Conservation (phyloP, 23 tunicate genomes). For the Trididemnum clinides region DNA sequence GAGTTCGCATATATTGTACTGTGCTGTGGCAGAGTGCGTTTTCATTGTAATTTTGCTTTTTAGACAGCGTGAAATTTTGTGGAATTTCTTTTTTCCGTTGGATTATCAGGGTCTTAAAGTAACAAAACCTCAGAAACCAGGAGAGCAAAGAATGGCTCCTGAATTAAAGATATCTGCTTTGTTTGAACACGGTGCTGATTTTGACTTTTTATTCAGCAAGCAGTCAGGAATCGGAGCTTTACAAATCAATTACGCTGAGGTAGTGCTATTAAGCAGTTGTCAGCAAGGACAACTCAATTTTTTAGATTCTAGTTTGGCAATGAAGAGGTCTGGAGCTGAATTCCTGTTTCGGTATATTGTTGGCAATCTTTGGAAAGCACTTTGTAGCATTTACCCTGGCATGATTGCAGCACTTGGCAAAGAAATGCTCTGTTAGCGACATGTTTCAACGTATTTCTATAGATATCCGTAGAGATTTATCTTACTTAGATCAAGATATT, state of each 20-base stretch:
- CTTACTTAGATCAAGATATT: too few species aligned
- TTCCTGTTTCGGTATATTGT: too few species aligned
- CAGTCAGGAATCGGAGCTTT: conserved; percentile 42
- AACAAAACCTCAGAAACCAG: conserved; percentile 30
- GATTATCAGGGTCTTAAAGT: conserved; percentile 50
- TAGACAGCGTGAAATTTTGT: conserved; percentile 80
- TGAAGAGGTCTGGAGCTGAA: too few species aligned
- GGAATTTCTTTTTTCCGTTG: conserved; percentile 84
- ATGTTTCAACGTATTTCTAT: too few species aligned
- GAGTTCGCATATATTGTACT: too few species aligned
- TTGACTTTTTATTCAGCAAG: conserved; percentile 64
- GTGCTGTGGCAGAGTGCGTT: too few species aligned
- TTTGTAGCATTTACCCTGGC: too few species aligned
- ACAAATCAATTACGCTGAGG: conserved; percentile 66
- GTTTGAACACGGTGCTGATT: conserved; percentile 59
- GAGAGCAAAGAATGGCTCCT: conserved; percentile 44
- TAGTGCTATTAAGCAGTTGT: neutral
- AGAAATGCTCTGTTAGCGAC: too few species aligned
- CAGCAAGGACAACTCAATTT: neutral
- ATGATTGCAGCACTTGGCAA: too few species aligned
- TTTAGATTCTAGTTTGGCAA: too few species aligned
- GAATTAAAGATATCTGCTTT: conserved; percentile 38
- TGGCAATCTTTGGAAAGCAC: too few species aligned
- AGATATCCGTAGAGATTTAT: too few species aligned
- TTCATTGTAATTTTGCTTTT: neutral